These are phyloP conservation scores for Ectemnius continuus DNA, from an alignment of 2,888 invertebrate genomes.

Conservation along the genomic window DNA sequence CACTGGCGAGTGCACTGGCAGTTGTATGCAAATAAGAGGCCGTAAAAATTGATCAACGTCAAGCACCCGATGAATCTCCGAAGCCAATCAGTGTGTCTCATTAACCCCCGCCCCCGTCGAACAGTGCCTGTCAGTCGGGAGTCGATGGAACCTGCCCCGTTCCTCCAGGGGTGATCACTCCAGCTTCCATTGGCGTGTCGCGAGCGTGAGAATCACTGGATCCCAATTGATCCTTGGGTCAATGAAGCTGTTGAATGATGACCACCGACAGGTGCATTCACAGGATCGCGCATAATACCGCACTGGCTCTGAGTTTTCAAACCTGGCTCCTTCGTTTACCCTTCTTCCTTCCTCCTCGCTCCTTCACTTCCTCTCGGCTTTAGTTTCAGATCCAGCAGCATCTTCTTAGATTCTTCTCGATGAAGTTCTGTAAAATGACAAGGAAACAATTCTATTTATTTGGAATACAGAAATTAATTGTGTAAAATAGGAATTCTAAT, in stretches of 20 bases:
- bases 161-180: constrained; percentile 13
- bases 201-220: constrained; percentile 68
- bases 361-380: constrained; percentile 15
- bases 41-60: constrained; percentile 71
- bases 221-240: constrained; percentile 72
- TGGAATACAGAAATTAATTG: too few relatives aligned
- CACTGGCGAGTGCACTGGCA: constrained; percentile 54
- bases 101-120: constrained; percentile 67
- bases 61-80: constrained; percentile 65
- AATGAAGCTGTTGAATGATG: constrained; percentile 74
- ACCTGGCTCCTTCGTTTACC: constrained; percentile 22
- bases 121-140: constrained; percentile 63
- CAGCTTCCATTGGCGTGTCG: constrained; percentile 42
- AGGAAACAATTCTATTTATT: too few relatives aligned
- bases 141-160: constrained; percentile 28
- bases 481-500: too few relatives aligned
- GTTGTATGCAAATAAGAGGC: constrained; percentile 68
- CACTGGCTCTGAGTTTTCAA: constrained; percentile 57
- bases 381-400: not conserved
- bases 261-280: constrained; percentile 71
- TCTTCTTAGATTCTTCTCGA: not conserved
- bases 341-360: constrained; percentile 18
- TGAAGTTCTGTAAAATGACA: not conserved
- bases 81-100: constrained; percentile 70
- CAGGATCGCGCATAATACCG: constrained; percentile 62